Base-by-base conservation (phyloP, 2,888 invertebrate genomes). In the Hipparchia sbordonii region DNA sequence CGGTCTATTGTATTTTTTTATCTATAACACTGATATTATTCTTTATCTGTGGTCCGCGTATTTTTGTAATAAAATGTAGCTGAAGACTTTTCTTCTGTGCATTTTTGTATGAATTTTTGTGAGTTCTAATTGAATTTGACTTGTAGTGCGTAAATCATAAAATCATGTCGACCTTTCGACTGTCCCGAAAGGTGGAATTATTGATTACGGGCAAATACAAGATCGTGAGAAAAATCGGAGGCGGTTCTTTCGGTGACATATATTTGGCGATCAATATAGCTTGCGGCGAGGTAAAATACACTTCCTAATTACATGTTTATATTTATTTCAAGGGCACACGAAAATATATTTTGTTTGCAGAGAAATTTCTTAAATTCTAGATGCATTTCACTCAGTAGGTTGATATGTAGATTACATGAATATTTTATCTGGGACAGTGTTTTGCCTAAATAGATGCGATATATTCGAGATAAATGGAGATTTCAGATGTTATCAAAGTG, bases 201-300 rank as follows among this genome's bases (percentile, higher is more conserved):
- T 67, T 71, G 54, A 70, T 97, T 91, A 95, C 97, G 89, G 97
- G 97, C 89, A 98, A 98, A 94, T 99, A 99, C 95, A 97, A 98
- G 92, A 96, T 99, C 87, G 97, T 98, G 89, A 96, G 98, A 87
- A 98, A 98, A 96, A 98, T 99, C 90, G 98, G 99, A 87, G 98
- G 98, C 93, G 99, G 99, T 82, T 99, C 99, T 72, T 99, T 99
- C 93, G 99, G 99, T 89, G 99, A 99, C 95, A 99, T 99, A 93
- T 99, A 98, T 95, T 95, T 99, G 90, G 99, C 98, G 86, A 97
- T 98, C 95, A 98, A 98, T 95, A 96, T 97, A 88, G 96, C 96
- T 87, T 98, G 96, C 95, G 98, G 98, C 92, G 98, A 98, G 96
- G 97, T 97, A 95, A 95, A 76, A 46, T 63, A 70, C 62, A 56